Base-by-base conservation (phyloP, 2,797 vertebrate genomes). In the Tragelaphus eurycerus region DNA sequence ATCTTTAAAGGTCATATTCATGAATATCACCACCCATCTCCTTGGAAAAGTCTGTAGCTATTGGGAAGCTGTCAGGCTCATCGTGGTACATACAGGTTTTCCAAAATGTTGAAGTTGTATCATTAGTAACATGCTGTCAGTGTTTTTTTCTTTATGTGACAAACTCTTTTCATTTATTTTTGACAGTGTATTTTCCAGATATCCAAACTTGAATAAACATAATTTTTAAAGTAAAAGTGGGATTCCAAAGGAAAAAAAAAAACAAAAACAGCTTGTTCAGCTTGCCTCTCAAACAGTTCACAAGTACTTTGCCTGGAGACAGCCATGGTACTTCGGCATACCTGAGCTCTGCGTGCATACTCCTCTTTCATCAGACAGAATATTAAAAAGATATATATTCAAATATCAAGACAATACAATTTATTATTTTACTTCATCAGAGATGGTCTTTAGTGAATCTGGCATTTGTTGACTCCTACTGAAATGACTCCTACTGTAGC, bases 181-280 rank as follows among this genome's bases (percentile, higher is more conserved):
- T 84, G n/a, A 50, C 52, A 92, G 31, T 90, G 38, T 93, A 91
- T 78, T 83, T 95, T n/a, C 31, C 57, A 62, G 23, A 67, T 60
- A 83, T 14, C 50, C 34, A 96, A 95, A 93, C 48, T 85, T 27
- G 14, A 92, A 38, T 92, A 86, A 86, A 89, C 21, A n/a, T 27
- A 34, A 2, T 86, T 92, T 89, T n/a, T 94, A 85, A 90, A 84
- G 38, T 94, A 78, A 92, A 92, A 92, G 67, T 79, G 81, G 6
- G 10, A 16, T 55, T 46, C 16, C 11, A 74, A 93, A 55, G 74
- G 57, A 43, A 55, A 43, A 43, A 16, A 57, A 57, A 38, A 19
- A 21, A 11, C 11, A 74, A 81, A 19, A 14, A 6, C 55, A 48
- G 29, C 46, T 60, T 43, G 3, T 86, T 93, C 29, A n/a, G 50